Evolutionary conservation across 2,888 invertebrate genomes (phyloP).

Genomic region (Dryocosmus kuriphilus): DNA sequence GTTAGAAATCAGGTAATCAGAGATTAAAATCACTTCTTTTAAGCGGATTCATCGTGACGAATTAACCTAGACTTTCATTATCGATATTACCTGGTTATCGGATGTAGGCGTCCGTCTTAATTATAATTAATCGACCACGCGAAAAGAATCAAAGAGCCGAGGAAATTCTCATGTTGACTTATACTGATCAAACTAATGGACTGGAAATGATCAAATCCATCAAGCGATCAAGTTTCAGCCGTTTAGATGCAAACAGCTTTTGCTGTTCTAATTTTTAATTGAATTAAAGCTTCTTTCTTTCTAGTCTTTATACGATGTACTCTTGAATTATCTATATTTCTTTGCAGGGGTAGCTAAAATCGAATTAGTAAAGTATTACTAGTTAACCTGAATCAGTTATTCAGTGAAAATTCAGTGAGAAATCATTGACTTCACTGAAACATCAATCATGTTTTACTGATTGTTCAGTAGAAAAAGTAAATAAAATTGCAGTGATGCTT

Average conservation of each 20-base stretch:
- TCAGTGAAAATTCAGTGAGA: no score
- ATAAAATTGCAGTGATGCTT: no score
- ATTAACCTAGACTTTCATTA: neutral
- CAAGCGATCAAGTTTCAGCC: neutral
- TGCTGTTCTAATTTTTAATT: neutral
- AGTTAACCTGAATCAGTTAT: no score
- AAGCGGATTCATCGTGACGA: neutral
- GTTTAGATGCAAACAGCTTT: neutral
- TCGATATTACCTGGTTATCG: neutral
- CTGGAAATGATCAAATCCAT: conserved; percentile 1
- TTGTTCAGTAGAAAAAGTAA: no score
- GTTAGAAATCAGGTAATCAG: neutral
- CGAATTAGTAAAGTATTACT: no score
- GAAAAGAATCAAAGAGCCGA: neutral
- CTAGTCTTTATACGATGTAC: neutral
- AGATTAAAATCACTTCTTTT: neutral
- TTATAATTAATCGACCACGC: neutral
- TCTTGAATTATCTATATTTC: neutral
- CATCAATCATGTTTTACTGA: no score
- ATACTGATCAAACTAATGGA: neutral
- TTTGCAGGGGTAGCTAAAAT: no score
- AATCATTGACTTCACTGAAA: no score
- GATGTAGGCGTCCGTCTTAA: neutral
- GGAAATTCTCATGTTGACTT: neutral
- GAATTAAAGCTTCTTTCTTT: neutral